phyloP scores from a whole-genome alignment of 2,113 vertebrate genomes.

The Cyphomyrus discorhynchus region DNA sequence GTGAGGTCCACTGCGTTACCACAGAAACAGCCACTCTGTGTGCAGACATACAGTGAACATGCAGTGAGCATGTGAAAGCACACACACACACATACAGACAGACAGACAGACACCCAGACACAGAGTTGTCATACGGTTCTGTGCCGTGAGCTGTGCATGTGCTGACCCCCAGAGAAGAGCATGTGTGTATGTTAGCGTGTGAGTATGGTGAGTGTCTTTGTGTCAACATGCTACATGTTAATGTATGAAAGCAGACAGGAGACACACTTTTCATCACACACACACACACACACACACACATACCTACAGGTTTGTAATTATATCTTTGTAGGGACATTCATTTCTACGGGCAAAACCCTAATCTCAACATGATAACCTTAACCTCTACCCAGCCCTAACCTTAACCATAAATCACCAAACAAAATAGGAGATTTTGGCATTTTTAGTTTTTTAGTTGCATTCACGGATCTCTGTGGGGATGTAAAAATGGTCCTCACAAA shows the following conservation, averaged over 20 bases:
- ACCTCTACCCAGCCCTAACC: too few species aligned
- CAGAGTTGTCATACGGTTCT: too few species aligned
- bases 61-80: background rate
- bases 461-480: too few species aligned
- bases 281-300: background rate
- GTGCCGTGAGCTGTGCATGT: background rate
- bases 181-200: slow-evolving; percentile 22
- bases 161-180: background rate
- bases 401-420: too few species aligned
- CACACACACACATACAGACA: background rate
- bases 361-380: too few species aligned
- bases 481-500: too few species aligned
- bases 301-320: background rate
- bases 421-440: too few species aligned
- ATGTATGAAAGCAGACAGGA: background rate
- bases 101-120: too few species aligned
- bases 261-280: background rate
- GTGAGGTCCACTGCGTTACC: background rate
- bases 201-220: background rate
- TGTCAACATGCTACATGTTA: background rate
- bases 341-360: too few species aligned
- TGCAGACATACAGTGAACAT: background rate
- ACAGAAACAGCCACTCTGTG: background rate
- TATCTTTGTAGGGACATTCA: too few species aligned
- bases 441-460: too few species aligned